Evolutionary conservation across 1,140 invertebrate species (phyloP), one percentile per base, ranked within the genome.

Genomic region (Limonius californicus): DNA sequence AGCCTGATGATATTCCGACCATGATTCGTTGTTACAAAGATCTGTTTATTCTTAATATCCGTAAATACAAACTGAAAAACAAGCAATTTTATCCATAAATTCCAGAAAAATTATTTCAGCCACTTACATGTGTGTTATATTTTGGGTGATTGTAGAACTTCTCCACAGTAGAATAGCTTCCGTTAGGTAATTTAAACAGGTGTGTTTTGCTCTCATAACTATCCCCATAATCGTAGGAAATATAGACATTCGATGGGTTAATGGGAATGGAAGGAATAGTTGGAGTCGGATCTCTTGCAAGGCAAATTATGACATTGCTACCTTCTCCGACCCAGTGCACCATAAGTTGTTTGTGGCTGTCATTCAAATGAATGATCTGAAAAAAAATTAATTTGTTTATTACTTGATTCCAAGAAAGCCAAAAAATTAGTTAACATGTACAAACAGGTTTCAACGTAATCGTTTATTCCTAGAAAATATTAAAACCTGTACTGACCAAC

Each of bases 311-410:
- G 9, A 94, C 90, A 76, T 91, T 85, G 43, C 89, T 91, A 15
- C 85, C 85, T 72, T 90, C 87, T 19, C 92, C 91, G 21, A 92
- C 90, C 92, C 93, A 95, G 77, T 94, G 89, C 0, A 95, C 91
- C 82, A 94, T 89, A 67, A 95, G 76, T 72, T 92, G 90, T 67
- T 90, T 89, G 76, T 95, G 92, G 55, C 85, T 88, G 76, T 94
- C 91, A 79, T 92, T 91, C 8, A 95, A 78, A 45, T 82, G 74
- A 58, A 84, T 87, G 32, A 86, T 81, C 88, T 90, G 76, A 6
- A 80, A 81, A 64, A 59, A 61, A 64, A 58, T 27, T 27, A n/a
- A n/a, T n/a, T n/a, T n/a, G n/a, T n/a, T n/a, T n/a, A n/a, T n/a
- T n/a, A n/a, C n/a, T n/a, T n/a, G n/a, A n/a, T n/a, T n/a, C n/a